Evolutionary conservation across 2,797 vertebrate genomes (phyloP), one percentile per base, ranked within the genome.

Genomic region (Coracias cyanogaster): DNA sequence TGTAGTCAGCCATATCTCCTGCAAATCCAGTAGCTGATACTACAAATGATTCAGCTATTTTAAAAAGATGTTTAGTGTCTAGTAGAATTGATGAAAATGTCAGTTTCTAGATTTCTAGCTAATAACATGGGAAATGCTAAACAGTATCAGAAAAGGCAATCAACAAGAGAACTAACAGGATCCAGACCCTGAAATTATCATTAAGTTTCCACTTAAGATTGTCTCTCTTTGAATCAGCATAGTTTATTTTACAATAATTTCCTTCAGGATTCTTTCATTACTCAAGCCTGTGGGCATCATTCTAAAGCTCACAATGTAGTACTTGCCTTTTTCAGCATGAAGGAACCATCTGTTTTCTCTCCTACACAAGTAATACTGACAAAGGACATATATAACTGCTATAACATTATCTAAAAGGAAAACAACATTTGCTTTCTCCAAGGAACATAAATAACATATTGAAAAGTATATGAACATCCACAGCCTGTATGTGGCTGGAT

Each of bases 381-480:
- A 95, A 95, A 92, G 76, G 90, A 95, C 91, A 80, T 89, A 92
- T 93, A 96, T 94, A 96, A 94, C 93, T 93, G 61, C 88, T 73
- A 29, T 77, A 93, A 79, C 17, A 2, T 82, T 94, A 77, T 90
- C 85, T 94, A 57, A 91, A 94, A 77, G 48, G 90, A 94, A 96
- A 97, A 94, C 82, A 96, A 65, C 91, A 95, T 96, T 96, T 97
- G 91, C 94, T 95, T 94, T 79, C 74, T 82, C 55, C 45, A 43
- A 89, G 64, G 52, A 96, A 89, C 74, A 94, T 92, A 96, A 97
- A 96, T 95, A 96, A 96, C 95, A 96, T 96, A 94, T 97, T 96
- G 96, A 86, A 86, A 94, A 96, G 60, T 94, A 71, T 90, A 93
- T 95, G 96, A 96, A 95, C 85, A 93, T 95, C 80, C 77, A 94